A percentile compares a stretch with the other conserved stretches of the same genome.
Evolutionary conservation across 2,113 vertebrate genomes (phyloP).

Genomic region (Nansenia antarctica): DNA sequence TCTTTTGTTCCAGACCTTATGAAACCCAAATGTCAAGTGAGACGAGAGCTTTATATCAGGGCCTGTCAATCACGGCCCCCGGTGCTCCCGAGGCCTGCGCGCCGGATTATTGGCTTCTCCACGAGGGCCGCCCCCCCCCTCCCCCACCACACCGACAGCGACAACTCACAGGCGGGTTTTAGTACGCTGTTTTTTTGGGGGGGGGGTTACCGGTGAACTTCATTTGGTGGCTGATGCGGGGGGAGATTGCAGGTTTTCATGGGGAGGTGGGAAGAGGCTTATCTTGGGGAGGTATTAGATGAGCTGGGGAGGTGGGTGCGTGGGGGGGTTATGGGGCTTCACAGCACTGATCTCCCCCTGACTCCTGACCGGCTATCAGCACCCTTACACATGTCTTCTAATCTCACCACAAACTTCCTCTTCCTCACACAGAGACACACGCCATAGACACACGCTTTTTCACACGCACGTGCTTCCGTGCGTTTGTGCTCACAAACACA

Average conservation of each 20-base stretch:
- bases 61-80: slow-evolving; percentile 72
- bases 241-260: too few species aligned
- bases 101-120: slow-evolving; percentile 73
- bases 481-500: too few species aligned
- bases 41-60: slow-evolving; percentile 74
- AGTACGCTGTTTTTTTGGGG: too few species aligned
- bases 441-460: not conserved
- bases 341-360: slow-evolving; percentile 30
- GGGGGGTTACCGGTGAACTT: too few species aligned
- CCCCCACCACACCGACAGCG: not conserved
- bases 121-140: slow-evolving; percentile 53
- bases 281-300: slow-evolving; percentile 49
- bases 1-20: slow-evolving; percentile 78
- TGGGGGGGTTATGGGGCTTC: slow-evolving; percentile 31
- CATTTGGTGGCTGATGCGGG: too few species aligned
- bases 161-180: not conserved
- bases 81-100: slow-evolving; percentile 62
- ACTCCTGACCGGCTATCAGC: slow-evolving; percentile 34
- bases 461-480: too few species aligned
- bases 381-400: slow-evolving; percentile 51
- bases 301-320: slow-evolving; percentile 24
- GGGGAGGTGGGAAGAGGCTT: too few species aligned
- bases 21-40: slow-evolving; percentile 83
- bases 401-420: slow-evolving; percentile 29
- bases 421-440: slow-evolving; percentile 8